These are phyloP conservation scores for Lepidochrysops patricia DNA, from an alignment of 2,888 invertebrate genomes.

Conservation along the genomic window DNA sequence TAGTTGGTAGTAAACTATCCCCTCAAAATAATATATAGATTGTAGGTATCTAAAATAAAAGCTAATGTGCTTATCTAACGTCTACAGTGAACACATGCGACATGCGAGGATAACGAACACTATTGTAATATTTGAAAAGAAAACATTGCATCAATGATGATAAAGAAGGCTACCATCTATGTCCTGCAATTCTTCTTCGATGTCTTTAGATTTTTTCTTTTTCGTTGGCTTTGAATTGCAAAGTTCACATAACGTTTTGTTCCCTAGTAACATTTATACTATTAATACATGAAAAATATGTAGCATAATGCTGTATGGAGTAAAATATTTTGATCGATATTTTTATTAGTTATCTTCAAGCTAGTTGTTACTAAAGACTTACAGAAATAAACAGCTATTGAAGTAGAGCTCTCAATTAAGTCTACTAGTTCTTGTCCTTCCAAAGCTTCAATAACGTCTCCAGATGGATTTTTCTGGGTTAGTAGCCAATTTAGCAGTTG, in stretches of 20 bases:
- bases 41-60: background rate
- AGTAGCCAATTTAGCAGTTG: conserved; percentile 92
- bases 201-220: conserved; percentile 79
- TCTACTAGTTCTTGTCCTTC: conserved; percentile 85
- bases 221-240: conserved; percentile 80
- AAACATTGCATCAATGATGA: conserved; percentile 11
- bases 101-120: conserved; percentile 33
- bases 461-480: conserved; percentile 93
- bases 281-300: background rate
- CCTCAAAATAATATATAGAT: background rate
- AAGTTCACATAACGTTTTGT: conserved; percentile 91
- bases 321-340: too few species aligned
- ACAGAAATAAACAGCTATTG: conserved; percentile 94
- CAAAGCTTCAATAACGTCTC: conserved; percentile 91
- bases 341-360: background rate
- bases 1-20: background rate
- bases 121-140: conserved; percentile 7
- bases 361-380: conserved; percentile 62
- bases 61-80: background rate
- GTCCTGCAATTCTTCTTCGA: conserved; percentile 59
- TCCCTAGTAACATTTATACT: conserved; percentile 77
- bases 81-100: conserved; percentile 31
- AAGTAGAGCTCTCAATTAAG: conserved; percentile 85
- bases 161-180: conserved; percentile 51
- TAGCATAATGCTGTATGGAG: background rate